Percentiles rank a stretch among this genome's conserved stretches.
These are phyloP conservation scores for Lottia scabra DNA, from an alignment of 2,888 invertebrate genomes.

Conservation along the genomic window DNA sequence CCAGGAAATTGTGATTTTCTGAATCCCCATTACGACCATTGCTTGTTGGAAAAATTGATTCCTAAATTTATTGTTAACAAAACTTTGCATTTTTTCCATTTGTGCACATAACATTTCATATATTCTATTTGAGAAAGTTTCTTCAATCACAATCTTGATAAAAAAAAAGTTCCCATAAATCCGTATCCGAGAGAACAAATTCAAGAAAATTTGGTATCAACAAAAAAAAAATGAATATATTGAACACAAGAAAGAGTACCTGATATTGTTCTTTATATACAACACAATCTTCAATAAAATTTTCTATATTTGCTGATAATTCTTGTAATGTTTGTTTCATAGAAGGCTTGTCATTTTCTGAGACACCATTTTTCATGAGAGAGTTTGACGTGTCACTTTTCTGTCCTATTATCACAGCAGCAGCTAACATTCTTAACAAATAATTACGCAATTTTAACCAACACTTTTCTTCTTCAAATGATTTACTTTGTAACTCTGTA, in stretches of 20 bases:
- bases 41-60: no score
- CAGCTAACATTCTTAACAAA: constrained; percentile 64
- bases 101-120: no score
- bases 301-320: constrained; percentile 7
- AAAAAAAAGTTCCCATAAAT: no score
- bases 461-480: constrained; percentile 62
- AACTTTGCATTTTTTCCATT: no score
- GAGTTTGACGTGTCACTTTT: constrained; percentile 35
- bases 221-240: no score
- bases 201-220: no score
- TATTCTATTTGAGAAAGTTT: no score
- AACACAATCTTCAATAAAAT: constrained; percentile 1
- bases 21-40: no score
- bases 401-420: constrained; percentile 55
- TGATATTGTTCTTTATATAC: background rate
- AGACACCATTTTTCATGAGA: constrained; percentile 45
- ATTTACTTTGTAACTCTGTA: constrained; percentile 47
- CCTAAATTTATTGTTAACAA: no score
- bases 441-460: constrained; percentile 69
- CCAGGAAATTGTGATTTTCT: no score
- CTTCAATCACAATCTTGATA: no score
- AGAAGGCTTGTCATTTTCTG: constrained; percentile 71
- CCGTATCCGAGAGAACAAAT: no score
- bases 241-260: background rate
- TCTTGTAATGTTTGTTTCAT: constrained; percentile 32